phyloP scores from a whole-genome alignment of 2,888 invertebrate species.

The Agrotis puta region DNA sequence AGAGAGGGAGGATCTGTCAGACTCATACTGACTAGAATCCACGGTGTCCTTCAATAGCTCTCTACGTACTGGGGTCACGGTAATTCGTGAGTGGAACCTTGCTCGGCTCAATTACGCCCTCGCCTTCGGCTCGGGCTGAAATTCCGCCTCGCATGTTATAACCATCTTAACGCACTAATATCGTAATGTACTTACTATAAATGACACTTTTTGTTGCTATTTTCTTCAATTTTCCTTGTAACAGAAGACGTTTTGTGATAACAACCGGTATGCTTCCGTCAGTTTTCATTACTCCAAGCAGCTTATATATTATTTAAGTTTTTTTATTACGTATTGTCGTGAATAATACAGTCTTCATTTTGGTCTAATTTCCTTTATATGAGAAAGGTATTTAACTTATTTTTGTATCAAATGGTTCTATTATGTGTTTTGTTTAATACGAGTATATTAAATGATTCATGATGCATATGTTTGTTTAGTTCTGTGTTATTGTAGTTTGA shows the following conservation, averaged over 20 bases:
- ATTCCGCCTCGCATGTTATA: too few relatives aligned
- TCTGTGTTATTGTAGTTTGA: conserved; percentile 4
- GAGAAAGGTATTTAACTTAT: conserved; percentile 36
- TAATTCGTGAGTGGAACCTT: too few relatives aligned
- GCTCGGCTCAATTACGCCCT: too few relatives aligned
- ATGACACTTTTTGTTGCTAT: conserved; percentile 1
- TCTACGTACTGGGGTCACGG: too few relatives aligned
- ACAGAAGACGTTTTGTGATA: conserved; percentile 32
- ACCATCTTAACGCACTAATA: too few relatives aligned
- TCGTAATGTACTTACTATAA: too few relatives aligned
- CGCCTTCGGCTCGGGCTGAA: too few relatives aligned
- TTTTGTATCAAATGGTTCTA: conserved; percentile 18
- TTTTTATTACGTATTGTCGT: conserved; percentile 46
- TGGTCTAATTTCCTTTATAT: conserved; percentile 39
- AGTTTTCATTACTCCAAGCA: conserved; percentile 59
- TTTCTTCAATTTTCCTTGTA: conserved; percentile 37
- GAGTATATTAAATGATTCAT: conserved; percentile 32
- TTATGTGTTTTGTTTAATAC: conserved; percentile 27
- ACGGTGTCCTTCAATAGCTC: too few relatives aligned
- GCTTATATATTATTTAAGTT: conserved; percentile 56
- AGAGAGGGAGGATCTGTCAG: too few relatives aligned
- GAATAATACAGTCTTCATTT: conserved; percentile 45
- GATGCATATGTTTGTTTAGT: conserved; percentile 2
- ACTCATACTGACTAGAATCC: too few relatives aligned
- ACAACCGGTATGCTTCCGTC: conserved; percentile 38